A percentile compares a stretch with the other conserved stretches of the same genome.
These are phyloP conservation scores for Anolis sagrei DNA, from an alignment of 2,113 vertebrate species.

Conservation along the genomic window DNA sequence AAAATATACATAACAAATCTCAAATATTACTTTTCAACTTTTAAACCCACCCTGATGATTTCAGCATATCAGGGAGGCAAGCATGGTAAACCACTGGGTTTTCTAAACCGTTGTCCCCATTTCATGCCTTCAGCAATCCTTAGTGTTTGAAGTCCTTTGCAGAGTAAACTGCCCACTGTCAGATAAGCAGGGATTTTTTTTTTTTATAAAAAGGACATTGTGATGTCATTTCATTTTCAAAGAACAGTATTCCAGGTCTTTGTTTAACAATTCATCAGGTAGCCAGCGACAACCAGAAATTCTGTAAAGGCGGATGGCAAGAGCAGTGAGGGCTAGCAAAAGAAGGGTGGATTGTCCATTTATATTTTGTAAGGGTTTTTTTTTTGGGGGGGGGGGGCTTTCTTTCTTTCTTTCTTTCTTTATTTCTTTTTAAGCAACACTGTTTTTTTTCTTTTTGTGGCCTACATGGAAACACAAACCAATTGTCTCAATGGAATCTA, in stretches of 20 bases:
- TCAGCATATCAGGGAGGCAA: background rate
- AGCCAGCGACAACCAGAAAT: constrained; percentile 24
- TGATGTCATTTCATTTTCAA: constrained; percentile 24
- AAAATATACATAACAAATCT: background rate
- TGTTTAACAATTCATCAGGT: background rate
- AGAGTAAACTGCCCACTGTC: background rate
- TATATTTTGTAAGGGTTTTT: background rate
- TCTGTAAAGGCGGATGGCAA: background rate
- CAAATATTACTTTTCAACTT: background rate
- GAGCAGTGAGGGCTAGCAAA: background rate
- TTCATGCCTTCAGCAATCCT: background rate
- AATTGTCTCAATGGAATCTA: background rate
- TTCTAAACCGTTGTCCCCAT: background rate
- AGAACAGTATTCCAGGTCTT: background rate
- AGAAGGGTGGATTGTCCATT: background rate
- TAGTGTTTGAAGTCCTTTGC: background rate
- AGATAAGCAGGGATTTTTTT: background rate
- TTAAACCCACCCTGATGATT: background rate
- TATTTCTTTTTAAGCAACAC: background rate
- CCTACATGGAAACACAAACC: background rate
- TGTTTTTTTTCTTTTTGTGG: background rate
- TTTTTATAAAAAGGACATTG: background rate
- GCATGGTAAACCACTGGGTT: background rate
- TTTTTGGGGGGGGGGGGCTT: background rate
- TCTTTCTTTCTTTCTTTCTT: too few species aligned